Percentiles rank a stretch among this genome's conserved stretches.
Evolutionary conservation across 2,888 invertebrate species (phyloP).

Genomic region (Eretmocerus hayati): DNA sequence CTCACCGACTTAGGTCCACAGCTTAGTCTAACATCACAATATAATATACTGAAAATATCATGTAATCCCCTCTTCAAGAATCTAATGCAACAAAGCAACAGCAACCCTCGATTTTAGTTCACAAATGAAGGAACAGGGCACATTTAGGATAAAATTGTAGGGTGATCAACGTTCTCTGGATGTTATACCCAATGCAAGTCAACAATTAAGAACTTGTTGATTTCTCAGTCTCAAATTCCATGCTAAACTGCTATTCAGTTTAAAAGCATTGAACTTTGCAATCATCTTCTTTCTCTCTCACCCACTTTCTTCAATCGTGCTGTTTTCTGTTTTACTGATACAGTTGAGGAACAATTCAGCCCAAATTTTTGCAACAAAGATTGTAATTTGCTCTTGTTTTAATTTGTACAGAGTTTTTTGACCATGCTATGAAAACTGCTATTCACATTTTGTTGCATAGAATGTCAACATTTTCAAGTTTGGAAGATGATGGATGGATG

Average conservation of each 20-base stretch:
- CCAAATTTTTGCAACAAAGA: too few species aligned
- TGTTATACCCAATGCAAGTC: too few species aligned
- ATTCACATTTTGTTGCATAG: too few species aligned
- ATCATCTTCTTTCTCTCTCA: background rate
- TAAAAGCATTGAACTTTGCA: conserved; percentile 1
- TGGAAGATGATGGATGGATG: too few species aligned
- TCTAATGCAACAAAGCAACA: conserved; percentile 25
- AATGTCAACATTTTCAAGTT: too few species aligned
- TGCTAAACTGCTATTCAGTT: conserved; percentile 15
- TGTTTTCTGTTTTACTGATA: background rate
- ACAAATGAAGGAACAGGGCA: conserved; percentile 21
- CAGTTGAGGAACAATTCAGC: too few species aligned
- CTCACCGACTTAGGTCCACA: conserved; percentile 40
- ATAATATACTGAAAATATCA: conserved; percentile 41
- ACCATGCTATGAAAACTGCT: too few species aligned
- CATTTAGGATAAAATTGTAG: conserved; percentile 11
- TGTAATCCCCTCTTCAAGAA: conserved; percentile 25
- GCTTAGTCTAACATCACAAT: conserved; percentile 48
- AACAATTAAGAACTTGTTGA: too few species aligned
- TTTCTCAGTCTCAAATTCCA: too few species aligned
- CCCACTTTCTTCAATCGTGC: background rate
- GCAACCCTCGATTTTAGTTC: conserved; percentile 18
- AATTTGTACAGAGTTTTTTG: too few species aligned
- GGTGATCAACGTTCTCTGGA: too few species aligned
- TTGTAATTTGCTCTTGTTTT: too few species aligned